Conservation (phyloP, 2,888 invertebrate species). For the Drosophila falleni region DNA sequence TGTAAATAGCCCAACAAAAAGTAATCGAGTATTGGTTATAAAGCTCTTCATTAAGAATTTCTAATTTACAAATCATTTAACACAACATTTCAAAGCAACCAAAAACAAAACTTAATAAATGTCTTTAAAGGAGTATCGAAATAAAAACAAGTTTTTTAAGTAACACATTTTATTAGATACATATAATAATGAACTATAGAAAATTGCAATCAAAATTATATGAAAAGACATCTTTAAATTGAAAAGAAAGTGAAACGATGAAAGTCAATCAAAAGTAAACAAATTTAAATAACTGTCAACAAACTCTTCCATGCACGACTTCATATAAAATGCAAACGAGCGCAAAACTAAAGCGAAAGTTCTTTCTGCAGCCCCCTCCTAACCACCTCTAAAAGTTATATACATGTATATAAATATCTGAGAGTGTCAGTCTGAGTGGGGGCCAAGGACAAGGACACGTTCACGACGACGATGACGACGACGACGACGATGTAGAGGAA, state of each 20-base stretch:
- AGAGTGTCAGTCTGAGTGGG: constrained; percentile 62
- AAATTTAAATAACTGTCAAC: constrained; percentile 54
- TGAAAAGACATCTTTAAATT: neutral
- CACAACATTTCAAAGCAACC: constrained; percentile 49
- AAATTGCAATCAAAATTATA: neutral
- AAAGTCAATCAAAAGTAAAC: constrained; percentile 8
- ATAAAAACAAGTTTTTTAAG: neutral
- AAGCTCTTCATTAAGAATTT: constrained; percentile 15
- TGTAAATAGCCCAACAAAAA: constrained; percentile 52
- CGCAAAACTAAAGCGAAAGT: constrained; percentile 78
- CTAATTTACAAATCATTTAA: constrained; percentile 21
- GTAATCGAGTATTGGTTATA: constrained; percentile 5
- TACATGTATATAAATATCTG: constrained; percentile 58
- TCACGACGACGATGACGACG: constrained; percentile 55
- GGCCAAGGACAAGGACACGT: constrained; percentile 80
- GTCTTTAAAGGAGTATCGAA: constrained; percentile 35
- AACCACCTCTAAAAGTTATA: constrained; percentile 35
- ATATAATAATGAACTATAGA: too few species aligned
- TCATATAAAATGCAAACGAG: constrained; percentile 63
- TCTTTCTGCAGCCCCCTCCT: constrained; percentile 22
- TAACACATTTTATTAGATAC: too few species aligned
- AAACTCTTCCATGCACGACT: constrained; percentile 47
- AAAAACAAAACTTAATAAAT: constrained; percentile 57
- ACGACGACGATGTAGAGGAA: constrained; percentile 39
- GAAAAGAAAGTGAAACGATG: constrained; percentile 8